A percentile compares a stretch with the other conserved stretches of the same genome.
These are phyloP conservation scores for Epistrophe grossulariae DNA, from an alignment of 2,888 invertebrate genomes.

Conservation along the genomic window DNA sequence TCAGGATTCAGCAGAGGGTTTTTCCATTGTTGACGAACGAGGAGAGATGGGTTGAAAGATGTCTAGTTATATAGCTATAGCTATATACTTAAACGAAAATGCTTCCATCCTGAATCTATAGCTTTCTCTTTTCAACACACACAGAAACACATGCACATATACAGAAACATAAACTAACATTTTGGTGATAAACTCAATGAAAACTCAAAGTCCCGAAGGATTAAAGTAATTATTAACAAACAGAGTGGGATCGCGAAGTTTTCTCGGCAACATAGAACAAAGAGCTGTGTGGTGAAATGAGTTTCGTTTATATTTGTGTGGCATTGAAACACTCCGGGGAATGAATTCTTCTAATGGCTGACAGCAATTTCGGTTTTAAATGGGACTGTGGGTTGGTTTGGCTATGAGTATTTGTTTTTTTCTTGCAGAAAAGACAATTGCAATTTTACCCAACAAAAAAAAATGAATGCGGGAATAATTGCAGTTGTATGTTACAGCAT, in stretches of 20 bases:
- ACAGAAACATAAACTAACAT: constrained; percentile 4
- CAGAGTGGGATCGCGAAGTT: constrained; percentile 46
- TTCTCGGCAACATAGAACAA: constrained; percentile 34
- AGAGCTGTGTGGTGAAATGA: constrained; percentile 50
- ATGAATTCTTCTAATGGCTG: constrained; percentile 43
- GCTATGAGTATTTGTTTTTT: not conserved
- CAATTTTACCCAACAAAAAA: not conserved
- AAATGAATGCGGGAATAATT: not conserved
- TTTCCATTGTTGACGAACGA: constrained; percentile 43
- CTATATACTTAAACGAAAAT: not conserved
- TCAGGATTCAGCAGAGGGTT: constrained; percentile 3
- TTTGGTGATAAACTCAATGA: constrained; percentile 49
- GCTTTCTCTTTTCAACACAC: not conserved
- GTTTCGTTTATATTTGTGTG: constrained; percentile 36
- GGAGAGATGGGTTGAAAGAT: constrained; percentile 8
- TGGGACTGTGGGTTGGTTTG: not conserved
- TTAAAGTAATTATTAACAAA: constrained; percentile 73
- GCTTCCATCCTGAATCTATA: not conserved
- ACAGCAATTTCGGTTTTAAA: constrained; percentile 22
- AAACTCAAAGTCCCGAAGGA: constrained; percentile 67
- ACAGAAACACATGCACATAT: not conserved
- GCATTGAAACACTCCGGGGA: constrained; percentile 34
- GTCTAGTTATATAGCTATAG: not conserved
- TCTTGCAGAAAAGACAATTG: constrained; percentile 13
- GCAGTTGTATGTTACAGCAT: constrained; percentile 7